phyloP scores from a whole-genome alignment of 1,140 invertebrate genomes.

The Wasmannia auropunctata region DNA sequence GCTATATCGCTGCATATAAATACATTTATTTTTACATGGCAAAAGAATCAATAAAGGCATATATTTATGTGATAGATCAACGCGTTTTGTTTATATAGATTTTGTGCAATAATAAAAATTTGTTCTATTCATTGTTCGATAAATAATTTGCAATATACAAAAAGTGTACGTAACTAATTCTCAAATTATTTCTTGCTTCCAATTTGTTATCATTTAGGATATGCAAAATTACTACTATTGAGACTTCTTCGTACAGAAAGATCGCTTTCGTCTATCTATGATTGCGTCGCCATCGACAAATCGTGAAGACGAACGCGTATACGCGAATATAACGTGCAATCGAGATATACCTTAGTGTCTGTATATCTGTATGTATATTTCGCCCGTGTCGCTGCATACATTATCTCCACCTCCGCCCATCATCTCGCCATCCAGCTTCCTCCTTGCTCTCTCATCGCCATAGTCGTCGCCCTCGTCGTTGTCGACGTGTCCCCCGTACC shows the following conservation, averaged over 20 bases:
- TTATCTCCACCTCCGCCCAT: conserved; percentile 81
- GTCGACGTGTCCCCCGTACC: conserved; percentile 8
- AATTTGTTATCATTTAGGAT: neutral
- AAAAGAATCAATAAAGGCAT: neutral
- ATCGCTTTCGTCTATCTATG: neutral
- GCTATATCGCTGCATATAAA: neutral
- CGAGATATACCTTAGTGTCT: conserved; percentile 42
- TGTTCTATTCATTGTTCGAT: neutral
- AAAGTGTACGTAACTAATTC: neutral
- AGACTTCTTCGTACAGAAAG: neutral
- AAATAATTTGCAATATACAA: neutral
- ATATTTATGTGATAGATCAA: neutral
- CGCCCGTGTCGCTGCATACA: conserved; percentile 84
- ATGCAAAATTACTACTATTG: neutral
- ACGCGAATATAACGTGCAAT: conserved; percentile 27
- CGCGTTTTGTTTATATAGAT: neutral
- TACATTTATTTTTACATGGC: neutral
- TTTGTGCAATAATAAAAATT: neutral
- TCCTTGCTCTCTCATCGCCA: neutral
- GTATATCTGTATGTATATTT: conserved; percentile 72
- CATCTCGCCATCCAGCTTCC: neutral
- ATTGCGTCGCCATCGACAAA: neutral
- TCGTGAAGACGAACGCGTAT: neutral
- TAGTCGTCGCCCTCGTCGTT: conserved; percentile 17
- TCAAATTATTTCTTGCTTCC: neutral